These are phyloP conservation scores for Acanthosepion lycidas DNA, from an alignment of 2,888 invertebrate genomes.

Conservation along the genomic window DNA sequence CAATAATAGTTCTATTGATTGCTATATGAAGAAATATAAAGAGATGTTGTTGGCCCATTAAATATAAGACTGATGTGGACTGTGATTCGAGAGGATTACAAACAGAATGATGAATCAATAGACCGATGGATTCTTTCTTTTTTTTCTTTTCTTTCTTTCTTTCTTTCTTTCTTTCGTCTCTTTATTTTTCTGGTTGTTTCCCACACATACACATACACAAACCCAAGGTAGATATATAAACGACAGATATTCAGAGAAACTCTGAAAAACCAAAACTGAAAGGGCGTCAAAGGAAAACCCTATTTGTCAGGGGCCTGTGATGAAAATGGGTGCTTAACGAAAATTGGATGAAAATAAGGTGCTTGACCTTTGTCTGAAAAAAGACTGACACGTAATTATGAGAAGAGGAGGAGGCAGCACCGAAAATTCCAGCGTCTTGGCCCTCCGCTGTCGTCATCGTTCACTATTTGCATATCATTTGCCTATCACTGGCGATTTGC, in stretches of 20 bases:
- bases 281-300: background rate
- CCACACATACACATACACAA: background rate
- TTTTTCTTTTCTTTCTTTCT: too few relatives aligned
- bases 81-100: too few relatives aligned
- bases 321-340: slow-evolving; percentile 21
- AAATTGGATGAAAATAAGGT: background rate
- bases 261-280: background rate
- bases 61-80: too few relatives aligned
- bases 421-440: background rate
- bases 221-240: background rate
- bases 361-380: background rate
- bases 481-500: background rate
- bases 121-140: too few relatives aligned
- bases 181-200: background rate
- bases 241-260: background rate
- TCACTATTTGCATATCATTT: background rate
- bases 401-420: background rate
- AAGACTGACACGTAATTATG: background rate
- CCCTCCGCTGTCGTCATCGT: background rate
- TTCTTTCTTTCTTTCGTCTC: too few relatives aligned
- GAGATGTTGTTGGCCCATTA: too few relatives aligned
- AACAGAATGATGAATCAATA: too few relatives aligned
- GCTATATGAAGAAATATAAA: too few relatives aligned
- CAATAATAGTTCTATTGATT: too few relatives aligned
- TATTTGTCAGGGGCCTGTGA: background rate